Percentiles rank a stretch among this genome's conserved stretches.
Conservation (phyloP, 2,888 invertebrate genomes). For the Germaria angustata region DNA sequence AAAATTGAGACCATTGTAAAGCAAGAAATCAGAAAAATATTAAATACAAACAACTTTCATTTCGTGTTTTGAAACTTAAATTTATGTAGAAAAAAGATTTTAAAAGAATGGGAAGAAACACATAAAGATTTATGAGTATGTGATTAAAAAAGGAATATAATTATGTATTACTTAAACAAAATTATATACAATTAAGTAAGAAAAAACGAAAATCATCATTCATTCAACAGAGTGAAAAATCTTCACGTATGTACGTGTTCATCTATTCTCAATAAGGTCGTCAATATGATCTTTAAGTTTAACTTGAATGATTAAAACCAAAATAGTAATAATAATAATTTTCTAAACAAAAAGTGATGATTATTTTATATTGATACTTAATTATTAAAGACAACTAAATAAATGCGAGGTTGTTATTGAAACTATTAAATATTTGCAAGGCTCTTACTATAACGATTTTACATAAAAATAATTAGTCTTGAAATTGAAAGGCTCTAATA, state of each 20-base stretch:
- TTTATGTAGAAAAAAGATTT: constrained; percentile 5
- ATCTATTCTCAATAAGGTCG: background rate
- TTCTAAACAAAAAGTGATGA: background rate
- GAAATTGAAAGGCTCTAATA: too few species aligned
- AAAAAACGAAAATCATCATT: background rate
- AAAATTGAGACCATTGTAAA: constrained; percentile 16
- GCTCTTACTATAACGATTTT: too few species aligned
- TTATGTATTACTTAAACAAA: constrained; percentile 1
- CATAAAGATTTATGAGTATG: constrained; percentile 25
- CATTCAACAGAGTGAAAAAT: background rate
- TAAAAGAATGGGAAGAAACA: background rate
- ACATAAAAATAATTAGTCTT: too few species aligned
- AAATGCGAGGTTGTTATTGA: too few species aligned
- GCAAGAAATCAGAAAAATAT: constrained; percentile 5
- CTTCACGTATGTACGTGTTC: background rate
- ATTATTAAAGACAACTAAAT: background rate
- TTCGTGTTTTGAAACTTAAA: constrained; percentile 58
- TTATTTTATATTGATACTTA: too few species aligned
- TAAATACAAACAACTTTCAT: constrained; percentile 46
- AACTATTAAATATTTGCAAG: too few species aligned
- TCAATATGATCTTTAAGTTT: background rate
- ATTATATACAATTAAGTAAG: background rate
- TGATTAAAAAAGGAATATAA: constrained; percentile 22
- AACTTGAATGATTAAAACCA: too few species aligned
- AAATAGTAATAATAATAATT: too few species aligned